Conservation (phyloP, 2,797 vertebrate genomes). For the Brachyrhaphis roseni region DNA sequence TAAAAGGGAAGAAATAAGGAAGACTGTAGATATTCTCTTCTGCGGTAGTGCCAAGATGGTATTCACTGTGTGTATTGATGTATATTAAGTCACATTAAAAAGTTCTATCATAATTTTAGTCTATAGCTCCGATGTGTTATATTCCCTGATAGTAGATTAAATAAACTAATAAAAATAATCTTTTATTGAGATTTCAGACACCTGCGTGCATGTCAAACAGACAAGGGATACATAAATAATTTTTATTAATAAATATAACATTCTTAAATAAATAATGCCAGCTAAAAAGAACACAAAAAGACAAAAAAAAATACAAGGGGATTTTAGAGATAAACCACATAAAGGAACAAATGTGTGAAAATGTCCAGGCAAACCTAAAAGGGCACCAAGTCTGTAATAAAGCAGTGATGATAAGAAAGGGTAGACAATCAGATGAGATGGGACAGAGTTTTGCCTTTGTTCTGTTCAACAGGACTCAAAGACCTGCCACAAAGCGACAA, state of each 20-base stretch:
- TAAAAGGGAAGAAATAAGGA: no score
- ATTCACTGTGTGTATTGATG: no score
- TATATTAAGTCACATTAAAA: no score
- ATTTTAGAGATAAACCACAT: not conserved
- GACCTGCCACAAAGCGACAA: slow-evolving; percentile 66
- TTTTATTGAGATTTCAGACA: no score
- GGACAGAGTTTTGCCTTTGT: slow-evolving; percentile 41
- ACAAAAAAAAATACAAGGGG: not conserved
- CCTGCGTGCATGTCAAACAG: not conserved
- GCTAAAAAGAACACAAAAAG: not conserved
- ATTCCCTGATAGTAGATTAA: no score
- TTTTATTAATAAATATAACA: not conserved
- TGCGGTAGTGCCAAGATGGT: no score
- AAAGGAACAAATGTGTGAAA: slow-evolving; percentile 17
- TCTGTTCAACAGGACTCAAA: slow-evolving; percentile 58
- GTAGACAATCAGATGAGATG: slow-evolving; percentile 41
- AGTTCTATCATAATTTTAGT: no score
- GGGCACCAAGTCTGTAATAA: slow-evolving; percentile 37
- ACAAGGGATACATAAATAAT: not conserved
- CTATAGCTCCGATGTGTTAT: no score
- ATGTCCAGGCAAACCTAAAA: slow-evolving; percentile 48
- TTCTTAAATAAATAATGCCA: not conserved
- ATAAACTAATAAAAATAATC: no score
- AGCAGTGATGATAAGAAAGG: slow-evolving; percentile 32
- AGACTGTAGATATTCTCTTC: no score